Base-by-base conservation (phyloP, 2,888 invertebrate species). In the Yponomeuta evonymella region DNA sequence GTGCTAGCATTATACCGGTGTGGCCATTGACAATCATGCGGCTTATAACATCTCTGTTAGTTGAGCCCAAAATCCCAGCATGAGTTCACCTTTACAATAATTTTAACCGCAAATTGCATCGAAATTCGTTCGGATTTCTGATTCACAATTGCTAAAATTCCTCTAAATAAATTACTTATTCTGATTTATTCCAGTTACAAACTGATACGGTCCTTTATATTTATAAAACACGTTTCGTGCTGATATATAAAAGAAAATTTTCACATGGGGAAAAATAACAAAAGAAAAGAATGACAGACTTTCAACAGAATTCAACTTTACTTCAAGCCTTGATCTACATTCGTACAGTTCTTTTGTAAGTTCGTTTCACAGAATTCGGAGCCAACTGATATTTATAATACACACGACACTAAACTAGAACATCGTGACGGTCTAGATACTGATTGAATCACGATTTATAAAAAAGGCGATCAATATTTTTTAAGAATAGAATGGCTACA, bases 321-420 rank as follows among this genome's bases (percentile, higher is more conserved):
- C 23, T 48, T 62, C 15, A 8, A 43, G 48, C 70, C 70, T 70
- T 70, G 70, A n/a, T 64, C 64, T 70, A 64, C 11, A 64, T 70
- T 68, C 36, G 23, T 33, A n/a, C 36, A 1, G 15, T 8, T 69
- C 58, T 64, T 70, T 64, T 70, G 62, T n/a, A 70, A 70, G 1
- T 43, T 64, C 36, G 43, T 64, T 70, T 70, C 64, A 23, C 48
- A 64, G 64, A 62, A 29, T 70, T 77, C 72, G 73, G 73, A 81
- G 76, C 86, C 86, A 43, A 15, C 86, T 86, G 85, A 80, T 86
- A 85, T 84, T 68, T 12, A 58, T 43, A 43, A 43, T 43, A 43
- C 12, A 58, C 15, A 67, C 81, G 83, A 80, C 75, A 78, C 75
- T 79, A 81, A 79, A 78, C 78, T 71, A 64, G 65, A 23, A 76